phyloP scores from a whole-genome alignment of 2,888 invertebrate genomes.

The Muschampia plurimacula region DNA sequence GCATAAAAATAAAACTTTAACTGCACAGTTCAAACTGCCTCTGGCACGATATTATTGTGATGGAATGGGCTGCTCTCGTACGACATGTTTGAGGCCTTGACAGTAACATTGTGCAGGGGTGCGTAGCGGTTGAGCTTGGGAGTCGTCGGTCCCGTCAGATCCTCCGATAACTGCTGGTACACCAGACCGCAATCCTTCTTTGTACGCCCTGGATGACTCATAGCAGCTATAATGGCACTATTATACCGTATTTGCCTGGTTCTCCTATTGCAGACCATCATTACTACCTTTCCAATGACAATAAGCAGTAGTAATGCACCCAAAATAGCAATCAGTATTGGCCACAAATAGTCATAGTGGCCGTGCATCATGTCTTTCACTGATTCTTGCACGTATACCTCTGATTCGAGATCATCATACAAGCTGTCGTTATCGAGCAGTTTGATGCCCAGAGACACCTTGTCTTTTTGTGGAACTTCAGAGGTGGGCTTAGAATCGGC shows the following conservation, averaged over 20 bases:
- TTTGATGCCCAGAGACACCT: slow-evolving; percentile 67
- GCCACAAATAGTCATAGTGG: slow-evolving; percentile 84
- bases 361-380: slow-evolving; percentile 72
- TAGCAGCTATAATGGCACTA: slow-evolving; percentile 82
- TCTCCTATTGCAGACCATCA: slow-evolving; percentile 67
- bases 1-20: slow-evolving; percentile 56
- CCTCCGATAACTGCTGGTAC: slow-evolving; percentile 92
- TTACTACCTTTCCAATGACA: slow-evolving; percentile 81
- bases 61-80: slow-evolving; percentile 88
- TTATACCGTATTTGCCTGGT: slow-evolving; percentile 76
- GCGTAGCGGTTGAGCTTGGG: slow-evolving; percentile 89
- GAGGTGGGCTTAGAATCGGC: slow-evolving; percentile 44
- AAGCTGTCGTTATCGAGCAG: slow-evolving; percentile 66
- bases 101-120: slow-evolving; percentile 81
- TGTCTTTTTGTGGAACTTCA: slow-evolving; percentile 48
- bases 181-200: slow-evolving; percentile 91
- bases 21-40: slow-evolving; percentile 81
- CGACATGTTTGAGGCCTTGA: slow-evolving; percentile 79
- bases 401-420: slow-evolving; percentile 63
- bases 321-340: slow-evolving; percentile 85
- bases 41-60: slow-evolving; percentile 87
- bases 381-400: slow-evolving; percentile 64
- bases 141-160: slow-evolving; percentile 88
- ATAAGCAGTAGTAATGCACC: slow-evolving; percentile 85
- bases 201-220: slow-evolving; percentile 82